Evolutionary conservation across 1,140 invertebrate genomes (phyloP).

Genomic region (Nasonia longicornis): DNA sequence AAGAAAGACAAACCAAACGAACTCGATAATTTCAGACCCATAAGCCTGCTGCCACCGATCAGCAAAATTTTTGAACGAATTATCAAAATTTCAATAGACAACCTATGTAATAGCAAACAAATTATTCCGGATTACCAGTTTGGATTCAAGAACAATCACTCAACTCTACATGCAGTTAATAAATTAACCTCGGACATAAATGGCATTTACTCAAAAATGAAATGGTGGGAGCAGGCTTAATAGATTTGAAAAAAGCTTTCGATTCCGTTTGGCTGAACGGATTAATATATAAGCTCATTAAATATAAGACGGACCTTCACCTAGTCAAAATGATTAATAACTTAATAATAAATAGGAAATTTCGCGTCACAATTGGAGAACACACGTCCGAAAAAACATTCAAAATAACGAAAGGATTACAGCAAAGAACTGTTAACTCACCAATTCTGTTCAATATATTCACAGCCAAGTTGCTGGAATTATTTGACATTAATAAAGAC

Average conservation of each 20-base stretch:
- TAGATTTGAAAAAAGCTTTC: slow-evolving; percentile 56
- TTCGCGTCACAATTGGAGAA: too few species aligned
- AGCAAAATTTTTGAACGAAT: slow-evolving; percentile 40
- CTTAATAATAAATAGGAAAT: too few species aligned
- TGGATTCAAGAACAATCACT: slow-evolving; percentile 43
- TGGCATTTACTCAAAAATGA: slow-evolving; percentile 17
- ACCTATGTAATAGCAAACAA: slow-evolving; percentile 38
- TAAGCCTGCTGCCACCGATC: slow-evolving; percentile 57
- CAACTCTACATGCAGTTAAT: slow-evolving; percentile 42
- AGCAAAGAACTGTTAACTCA: not conserved
- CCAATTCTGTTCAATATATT: not conserved
- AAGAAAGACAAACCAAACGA: slow-evolving; percentile 32
- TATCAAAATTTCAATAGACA: slow-evolving; percentile 6
- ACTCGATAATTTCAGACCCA: slow-evolving; percentile 49
- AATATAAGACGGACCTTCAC: not conserved
- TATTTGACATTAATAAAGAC: too few species aligned
- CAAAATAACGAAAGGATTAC: too few species aligned
- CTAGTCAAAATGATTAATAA: not conserved
- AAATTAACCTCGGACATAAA: slow-evolving; percentile 36
- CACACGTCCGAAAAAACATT: too few species aligned
- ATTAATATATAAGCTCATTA: slow-evolving; percentile 49
- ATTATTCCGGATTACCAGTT: slow-evolving; percentile 48
- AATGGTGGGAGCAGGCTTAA: slow-evolving; percentile 48
- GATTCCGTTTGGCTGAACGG: slow-evolving; percentile 48
- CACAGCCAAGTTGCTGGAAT: not conserved